Evolutionary conservation across 1,140 invertebrate genomes (phyloP), one percentile per base, ranked within the genome.

Genomic region (Megalonaias nervosa): DNA sequence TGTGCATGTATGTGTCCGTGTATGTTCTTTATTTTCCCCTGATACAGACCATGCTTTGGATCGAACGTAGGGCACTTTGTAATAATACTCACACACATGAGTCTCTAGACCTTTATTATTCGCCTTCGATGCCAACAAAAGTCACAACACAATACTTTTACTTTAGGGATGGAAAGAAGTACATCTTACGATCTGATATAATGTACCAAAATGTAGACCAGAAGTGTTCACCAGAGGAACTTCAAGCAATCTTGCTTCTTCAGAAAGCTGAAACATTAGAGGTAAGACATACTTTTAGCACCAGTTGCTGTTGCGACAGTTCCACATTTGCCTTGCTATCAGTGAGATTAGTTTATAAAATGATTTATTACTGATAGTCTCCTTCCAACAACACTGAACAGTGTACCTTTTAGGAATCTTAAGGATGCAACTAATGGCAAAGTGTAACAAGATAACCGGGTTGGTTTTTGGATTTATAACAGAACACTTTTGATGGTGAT

Each of bases 121-220:
- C 2, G 19, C 16, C 9, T n/a, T 4, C n/a, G 17, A 16, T 67
- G 9, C n/a, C 15, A 23, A 26, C n/a, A 67, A 31, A 67, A 38
- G 9, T 6, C 26, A 17, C n/a, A 67, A 75, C 26, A 17, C 14
- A 68, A 2, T 17, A 11, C 65, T 67, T 75, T 60, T 70, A 13
- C 61, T 79, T 21, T 70, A 88, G 86, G 64, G 74, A 78, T 77
- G 84, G 85, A 56, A 64, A 71, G 17, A 88, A 87, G 74, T 88
- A 87, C 73, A 88, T 88, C 15, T 59, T 88, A 70, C 78, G 87
- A 38, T 86, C 85, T 21, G 87, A 87, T 74, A 81, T 88, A 19
- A 88, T 88, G 86, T 88, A 82, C 72, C 65, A 75, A 56, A 87
- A 85, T 74, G 71, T 71, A 56, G 69, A 77, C 13, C 64, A 71